These are phyloP conservation scores for Ammodytes marinus DNA, from an alignment of 2,113 vertebrate genomes.

Conservation along the genomic window DNA sequence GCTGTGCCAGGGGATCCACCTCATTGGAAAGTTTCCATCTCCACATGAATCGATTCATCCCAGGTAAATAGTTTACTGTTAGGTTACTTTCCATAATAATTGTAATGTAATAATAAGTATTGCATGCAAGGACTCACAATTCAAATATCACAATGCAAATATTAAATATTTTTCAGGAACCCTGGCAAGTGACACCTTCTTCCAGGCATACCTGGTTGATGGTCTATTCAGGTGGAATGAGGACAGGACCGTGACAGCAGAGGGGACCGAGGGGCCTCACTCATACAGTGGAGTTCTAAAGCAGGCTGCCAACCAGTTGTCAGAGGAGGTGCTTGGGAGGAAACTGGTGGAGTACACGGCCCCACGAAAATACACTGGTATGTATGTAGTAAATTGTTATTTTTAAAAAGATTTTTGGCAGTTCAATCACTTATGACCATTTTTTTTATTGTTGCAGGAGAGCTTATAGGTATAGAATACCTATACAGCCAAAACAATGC, in stretches of 20 bases:
- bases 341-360: not conserved
- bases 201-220: not conserved
- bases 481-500: not conserved
- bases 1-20: not conserved
- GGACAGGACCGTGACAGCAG: not conserved
- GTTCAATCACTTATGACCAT: no score
- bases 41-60: not conserved
- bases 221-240: not conserved
- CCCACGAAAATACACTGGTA: not conserved
- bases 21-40: not conserved
- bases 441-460: not conserved
- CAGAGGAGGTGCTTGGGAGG: not conserved
- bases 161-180: constrained; percentile 1
- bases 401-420: not conserved
- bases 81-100: not conserved
- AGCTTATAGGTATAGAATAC: not conserved
- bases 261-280: not conserved
- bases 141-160: not conserved
- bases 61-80: not conserved
- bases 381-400: not conserved
- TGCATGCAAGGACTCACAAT: not conserved
- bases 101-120: not conserved
- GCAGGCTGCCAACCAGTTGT: not conserved
- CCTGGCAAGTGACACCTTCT: not conserved
- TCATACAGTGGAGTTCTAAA: not conserved